phyloP scores from a whole-genome alignment of 2,797 vertebrate genomes.

The Emys orbicularis region DNA sequence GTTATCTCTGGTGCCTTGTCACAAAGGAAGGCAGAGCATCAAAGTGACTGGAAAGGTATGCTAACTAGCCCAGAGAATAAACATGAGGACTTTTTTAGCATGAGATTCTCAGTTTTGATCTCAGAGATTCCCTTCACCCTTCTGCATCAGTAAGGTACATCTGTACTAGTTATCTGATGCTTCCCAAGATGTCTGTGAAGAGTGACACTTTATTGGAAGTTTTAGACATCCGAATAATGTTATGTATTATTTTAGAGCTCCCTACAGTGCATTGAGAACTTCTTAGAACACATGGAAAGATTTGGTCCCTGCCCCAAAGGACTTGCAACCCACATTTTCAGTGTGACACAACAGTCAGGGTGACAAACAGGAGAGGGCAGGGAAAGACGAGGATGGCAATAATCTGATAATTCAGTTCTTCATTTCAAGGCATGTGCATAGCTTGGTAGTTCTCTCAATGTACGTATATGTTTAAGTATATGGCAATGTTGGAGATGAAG shows the following conservation, averaged over 20 bases:
- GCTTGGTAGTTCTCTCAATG: neutral
- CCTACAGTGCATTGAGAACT: neutral
- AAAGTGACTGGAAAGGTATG: neutral
- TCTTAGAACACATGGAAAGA: neutral
- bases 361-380: neutral
- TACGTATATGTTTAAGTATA: neutral
- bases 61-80: neutral
- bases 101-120: neutral
- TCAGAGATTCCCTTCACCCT: neutral
- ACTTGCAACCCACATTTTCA: neutral
- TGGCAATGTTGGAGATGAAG: neutral
- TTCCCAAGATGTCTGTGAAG: neutral
- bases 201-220: neutral
- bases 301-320: neutral
- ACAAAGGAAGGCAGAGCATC: neutral
- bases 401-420: neutral
- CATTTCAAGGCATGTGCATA: neutral
- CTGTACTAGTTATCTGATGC: neutral
- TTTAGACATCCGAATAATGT: neutral
- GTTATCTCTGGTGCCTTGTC: neutral
- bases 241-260: neutral
- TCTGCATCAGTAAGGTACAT: neutral
- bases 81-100: neutral
- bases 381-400: neutral
- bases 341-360: neutral